Evolutionary conservation across 2,888 invertebrate genomes (phyloP).

Genomic region (Dioctria rufipes): DNA sequence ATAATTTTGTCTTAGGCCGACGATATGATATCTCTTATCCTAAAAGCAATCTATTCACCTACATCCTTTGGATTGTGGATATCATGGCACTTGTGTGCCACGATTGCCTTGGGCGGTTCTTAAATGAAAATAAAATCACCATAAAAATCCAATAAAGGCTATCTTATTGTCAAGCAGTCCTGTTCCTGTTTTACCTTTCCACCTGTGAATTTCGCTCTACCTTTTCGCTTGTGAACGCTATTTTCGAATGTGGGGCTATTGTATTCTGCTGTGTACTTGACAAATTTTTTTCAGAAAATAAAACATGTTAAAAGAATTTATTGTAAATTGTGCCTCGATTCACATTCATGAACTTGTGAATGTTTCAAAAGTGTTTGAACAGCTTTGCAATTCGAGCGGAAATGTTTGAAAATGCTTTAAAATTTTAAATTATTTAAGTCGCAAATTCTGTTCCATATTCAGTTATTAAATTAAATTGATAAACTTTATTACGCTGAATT

Average conservation of each 20-base stretch:
- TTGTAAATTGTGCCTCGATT: background rate
- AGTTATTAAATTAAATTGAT: too few species aligned
- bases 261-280: background rate
- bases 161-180: conserved; percentile 51
- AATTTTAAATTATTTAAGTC: too few species aligned
- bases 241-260: background rate
- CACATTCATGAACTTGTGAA: background rate
- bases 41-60: conserved; percentile 52
- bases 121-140: conserved; percentile 54
- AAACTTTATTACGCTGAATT: too few species aligned
- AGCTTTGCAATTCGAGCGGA: background rate
- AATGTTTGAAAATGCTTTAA: background rate
- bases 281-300: conserved; percentile 24
- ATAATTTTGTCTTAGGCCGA: conserved; percentile 48
- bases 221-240: conserved; percentile 18
- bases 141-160: conserved; percentile 53
- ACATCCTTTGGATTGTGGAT: conserved; percentile 29
- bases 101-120: conserved; percentile 41
- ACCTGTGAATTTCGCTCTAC: conserved; percentile 25
- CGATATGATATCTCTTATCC: conserved; percentile 52
- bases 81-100: conserved; percentile 5
- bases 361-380: background rate
- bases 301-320: conserved; percentile 25
- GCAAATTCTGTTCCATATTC: background rate
- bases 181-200: conserved; percentile 22